phyloP scores from a whole-genome alignment of 2,113 vertebrate species.

The Epinephelus cyanopodus region DNA sequence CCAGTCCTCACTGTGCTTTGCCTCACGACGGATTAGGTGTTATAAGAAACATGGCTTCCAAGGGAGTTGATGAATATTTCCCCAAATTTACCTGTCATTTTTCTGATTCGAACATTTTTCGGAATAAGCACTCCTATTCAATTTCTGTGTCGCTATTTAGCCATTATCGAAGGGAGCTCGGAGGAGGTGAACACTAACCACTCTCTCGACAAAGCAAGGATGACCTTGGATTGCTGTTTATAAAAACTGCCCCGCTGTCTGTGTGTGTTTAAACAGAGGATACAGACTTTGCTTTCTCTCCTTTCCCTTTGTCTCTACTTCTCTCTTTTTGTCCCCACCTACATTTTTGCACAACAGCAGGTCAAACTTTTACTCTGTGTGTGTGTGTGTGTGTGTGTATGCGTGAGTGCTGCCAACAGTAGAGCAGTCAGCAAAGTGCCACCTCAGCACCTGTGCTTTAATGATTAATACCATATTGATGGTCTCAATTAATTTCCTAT shows the following conservation, averaged over 20 bases:
- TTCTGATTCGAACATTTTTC: conserved; percentile 60
- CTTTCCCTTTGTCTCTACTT: conserved; percentile 39
- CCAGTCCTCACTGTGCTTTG: conserved; percentile 61
- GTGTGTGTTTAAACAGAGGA: conserved; percentile 24
- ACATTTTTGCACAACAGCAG: conserved; percentile 72
- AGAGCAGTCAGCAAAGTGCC: conserved; percentile 83
- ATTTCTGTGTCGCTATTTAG: conserved; percentile 45
- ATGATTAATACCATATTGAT: conserved; percentile 91
- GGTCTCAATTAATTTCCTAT: conserved; percentile 90
- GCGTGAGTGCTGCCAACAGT: conserved; percentile 71
- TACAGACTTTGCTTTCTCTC: conserved; percentile 17
- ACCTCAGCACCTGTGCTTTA: conserved; percentile 88
- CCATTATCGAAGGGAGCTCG: conserved; percentile 19
- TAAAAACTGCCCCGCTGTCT: conserved; percentile 24
- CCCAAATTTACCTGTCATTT: conserved; percentile 62
- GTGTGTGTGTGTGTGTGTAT: conserved; percentile 38
- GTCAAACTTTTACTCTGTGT: conserved; percentile 81
- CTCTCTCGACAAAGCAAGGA: conserved; percentile 1
- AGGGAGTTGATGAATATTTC: conserved; percentile 70
- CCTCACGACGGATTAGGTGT: conserved; percentile 66
- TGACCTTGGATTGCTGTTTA: conserved; percentile 52
- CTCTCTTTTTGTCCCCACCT: conserved; percentile 37
- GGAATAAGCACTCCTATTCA: conserved; percentile 43
- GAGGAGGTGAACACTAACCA: conserved; percentile 1
- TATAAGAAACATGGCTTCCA: conserved; percentile 72